Conservation (phyloP, 1,140 invertebrate species). For the Colletes gigas region DNA sequence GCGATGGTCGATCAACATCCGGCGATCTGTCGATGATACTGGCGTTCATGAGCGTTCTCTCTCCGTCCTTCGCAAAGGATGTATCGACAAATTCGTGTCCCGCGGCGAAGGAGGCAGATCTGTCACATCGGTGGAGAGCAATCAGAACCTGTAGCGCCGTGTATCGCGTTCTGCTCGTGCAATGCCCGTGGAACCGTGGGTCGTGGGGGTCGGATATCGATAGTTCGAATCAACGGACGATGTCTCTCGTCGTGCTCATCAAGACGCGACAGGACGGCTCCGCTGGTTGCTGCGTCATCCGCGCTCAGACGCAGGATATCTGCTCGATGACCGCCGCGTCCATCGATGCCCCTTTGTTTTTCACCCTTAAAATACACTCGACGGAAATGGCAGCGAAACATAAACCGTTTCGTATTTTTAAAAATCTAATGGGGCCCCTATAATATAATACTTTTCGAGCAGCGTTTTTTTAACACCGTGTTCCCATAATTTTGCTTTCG, state of each 20-base stretch:
- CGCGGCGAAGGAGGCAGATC: slow-evolving; percentile 60
- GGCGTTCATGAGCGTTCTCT: slow-evolving; percentile 15
- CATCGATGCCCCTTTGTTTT: slow-evolving; percentile 55
- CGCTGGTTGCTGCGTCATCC: slow-evolving; percentile 61
- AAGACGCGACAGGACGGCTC: slow-evolving; percentile 63
- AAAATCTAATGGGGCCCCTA: too few species aligned
- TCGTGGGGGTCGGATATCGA: slow-evolving; percentile 69
- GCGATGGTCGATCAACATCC: slow-evolving; percentile 37
- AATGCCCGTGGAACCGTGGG: slow-evolving; percentile 45
- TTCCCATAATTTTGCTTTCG: not conserved
- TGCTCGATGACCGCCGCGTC: slow-evolving; percentile 18
- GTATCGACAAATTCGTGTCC: slow-evolving; percentile 66
- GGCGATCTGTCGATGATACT: slow-evolving; percentile 45
- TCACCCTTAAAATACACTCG: not conserved
- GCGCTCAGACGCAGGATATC: slow-evolving; percentile 43
- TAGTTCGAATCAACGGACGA: slow-evolving; percentile 71
- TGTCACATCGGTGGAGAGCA: slow-evolving; percentile 65
- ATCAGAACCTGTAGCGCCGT: slow-evolving; percentile 61
- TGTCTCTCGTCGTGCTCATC: slow-evolving; percentile 72
- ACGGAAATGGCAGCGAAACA: not conserved
- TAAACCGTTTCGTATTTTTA: too few species aligned
- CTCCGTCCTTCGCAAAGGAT: slow-evolving; percentile 27
- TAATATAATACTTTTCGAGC: too few species aligned
- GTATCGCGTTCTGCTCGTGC: slow-evolving; percentile 48
- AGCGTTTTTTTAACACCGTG: too few species aligned